Percentiles rank a stretch among this genome's conserved stretches.
Conservation (phyloP, 2,113 vertebrate genomes). For the Chlorodrepanis virens region DNA sequence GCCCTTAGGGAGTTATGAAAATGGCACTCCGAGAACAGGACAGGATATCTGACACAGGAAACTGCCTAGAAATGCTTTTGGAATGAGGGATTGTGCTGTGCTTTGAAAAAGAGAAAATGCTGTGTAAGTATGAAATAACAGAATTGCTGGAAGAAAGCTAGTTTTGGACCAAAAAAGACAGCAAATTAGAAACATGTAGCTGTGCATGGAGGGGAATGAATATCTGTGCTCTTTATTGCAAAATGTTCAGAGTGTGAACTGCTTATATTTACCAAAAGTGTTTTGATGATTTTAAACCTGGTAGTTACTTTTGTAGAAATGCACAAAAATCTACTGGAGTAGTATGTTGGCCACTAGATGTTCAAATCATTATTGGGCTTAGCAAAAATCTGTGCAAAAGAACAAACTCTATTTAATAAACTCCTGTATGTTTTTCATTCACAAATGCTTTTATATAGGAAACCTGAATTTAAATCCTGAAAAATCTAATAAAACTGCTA, state of each 20-base stretch:
- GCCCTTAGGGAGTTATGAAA: constrained; percentile 59
- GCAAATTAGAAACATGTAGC: not conserved
- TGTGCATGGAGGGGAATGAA: not conserved
- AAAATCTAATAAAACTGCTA: not conserved
- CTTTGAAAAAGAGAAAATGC: constrained; percentile 33
- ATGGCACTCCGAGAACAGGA: constrained; percentile 11
- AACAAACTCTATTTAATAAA: not conserved
- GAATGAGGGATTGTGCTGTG: constrained; percentile 6
- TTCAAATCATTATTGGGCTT: not conserved
- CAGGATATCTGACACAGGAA: constrained; percentile 63
- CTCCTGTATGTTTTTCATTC: not conserved
- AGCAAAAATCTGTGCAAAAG: not conserved
- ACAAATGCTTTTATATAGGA: not conserved
- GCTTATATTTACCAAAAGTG: not conserved
- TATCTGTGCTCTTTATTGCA: not conserved
- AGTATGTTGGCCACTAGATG: not conserved
- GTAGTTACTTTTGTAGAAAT: not conserved
- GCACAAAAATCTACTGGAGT: rapidly evolving
- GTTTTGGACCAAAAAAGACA: not conserved
- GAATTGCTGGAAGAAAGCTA: not conserved
- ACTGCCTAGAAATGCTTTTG: constrained; percentile 44
- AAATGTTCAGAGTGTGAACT: not conserved
- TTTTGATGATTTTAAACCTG: not conserved
- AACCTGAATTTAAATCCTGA: not conserved
- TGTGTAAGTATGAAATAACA: not conserved